Conservation (phyloP, 2,888 invertebrate genomes). For the Lochmaea crataegi region DNA sequence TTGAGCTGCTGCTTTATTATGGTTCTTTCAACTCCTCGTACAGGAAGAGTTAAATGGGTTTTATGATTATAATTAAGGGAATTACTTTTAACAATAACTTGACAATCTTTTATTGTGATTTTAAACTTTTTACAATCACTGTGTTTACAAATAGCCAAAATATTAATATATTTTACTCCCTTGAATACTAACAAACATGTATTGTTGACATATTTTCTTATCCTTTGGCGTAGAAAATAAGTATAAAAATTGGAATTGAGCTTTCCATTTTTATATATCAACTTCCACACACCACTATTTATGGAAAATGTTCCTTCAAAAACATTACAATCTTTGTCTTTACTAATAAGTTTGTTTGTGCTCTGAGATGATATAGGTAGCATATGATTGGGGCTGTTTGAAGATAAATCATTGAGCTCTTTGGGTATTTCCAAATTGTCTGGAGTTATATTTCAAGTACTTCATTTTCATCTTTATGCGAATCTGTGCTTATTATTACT, state of each 20-base stretch:
- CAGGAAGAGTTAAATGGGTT: too few relatives aligned
- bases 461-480: constrained; percentile 1
- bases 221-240: not conserved
- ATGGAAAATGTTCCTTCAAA: too few relatives aligned
- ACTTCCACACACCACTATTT: too few relatives aligned
- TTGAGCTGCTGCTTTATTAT: not conserved
- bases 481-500: constrained; percentile 4
- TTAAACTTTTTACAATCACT: not conserved
- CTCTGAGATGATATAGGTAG: too few relatives aligned
- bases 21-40: not conserved
- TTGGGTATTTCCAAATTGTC: not conserved
- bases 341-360: too few relatives aligned
- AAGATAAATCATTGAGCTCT: not conserved
- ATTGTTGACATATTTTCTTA: not conserved
- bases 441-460: not conserved
- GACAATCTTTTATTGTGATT: not conserved
- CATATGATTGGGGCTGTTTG: too few relatives aligned
- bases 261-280: too few relatives aligned
- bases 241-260: not conserved
- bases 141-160: constrained; percentile 2
- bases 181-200: not conserved
- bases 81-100: too few relatives aligned
- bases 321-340: too few relatives aligned
- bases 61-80: too few relatives aligned
- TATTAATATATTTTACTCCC: not conserved